These are phyloP conservation scores for Acanthochromis polyacanthus DNA, from an alignment of 2,113 vertebrate species.

Conservation along the genomic window DNA sequence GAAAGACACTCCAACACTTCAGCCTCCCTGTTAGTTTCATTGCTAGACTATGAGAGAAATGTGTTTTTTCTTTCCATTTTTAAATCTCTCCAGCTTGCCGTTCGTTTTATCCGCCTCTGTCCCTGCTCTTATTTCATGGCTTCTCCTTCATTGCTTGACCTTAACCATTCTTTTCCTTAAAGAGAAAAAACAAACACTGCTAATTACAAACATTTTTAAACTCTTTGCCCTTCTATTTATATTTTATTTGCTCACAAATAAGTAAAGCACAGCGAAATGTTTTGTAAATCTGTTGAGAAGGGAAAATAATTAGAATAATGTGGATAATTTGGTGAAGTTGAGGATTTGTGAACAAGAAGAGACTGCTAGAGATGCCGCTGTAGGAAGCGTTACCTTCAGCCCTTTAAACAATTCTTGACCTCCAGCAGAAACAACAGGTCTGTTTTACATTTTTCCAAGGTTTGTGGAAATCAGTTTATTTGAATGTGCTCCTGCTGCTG, in stretches of 20 bases:
- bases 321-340: slow-evolving; percentile 8
- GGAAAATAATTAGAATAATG: slow-evolving; percentile 12
- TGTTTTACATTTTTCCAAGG: slow-evolving; percentile 75
- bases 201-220: slow-evolving; percentile 19
- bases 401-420: slow-evolving; percentile 56
- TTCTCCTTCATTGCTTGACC: slow-evolving; percentile 48
- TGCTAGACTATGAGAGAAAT: slow-evolving; percentile 58
- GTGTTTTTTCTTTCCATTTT: slow-evolving; percentile 5
- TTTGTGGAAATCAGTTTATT: slow-evolving; percentile 73
- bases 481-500: slow-evolving; percentile 52
- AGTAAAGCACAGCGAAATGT: not conserved
- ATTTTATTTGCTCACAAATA: slow-evolving; percentile 8
- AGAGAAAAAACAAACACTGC: slow-evolving; percentile 2
- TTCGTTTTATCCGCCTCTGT: slow-evolving; percentile 38
- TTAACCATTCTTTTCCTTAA: slow-evolving; percentile 31
- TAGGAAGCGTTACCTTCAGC: slow-evolving; percentile 51
- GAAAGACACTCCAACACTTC: slow-evolving; percentile 77
- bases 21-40: slow-evolving; percentile 67
- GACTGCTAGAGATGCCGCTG: not conserved
- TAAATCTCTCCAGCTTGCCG: slow-evolving; percentile 37
- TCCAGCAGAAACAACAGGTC: slow-evolving; percentile 54
- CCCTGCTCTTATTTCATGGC: slow-evolving; percentile 49
- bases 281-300: not conserved
- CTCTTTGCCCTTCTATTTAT: not conserved
- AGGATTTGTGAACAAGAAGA: slow-evolving; percentile 12